Conservation (phyloP, 2,113 vertebrate species). For the Pelecanus crispus region DNA sequence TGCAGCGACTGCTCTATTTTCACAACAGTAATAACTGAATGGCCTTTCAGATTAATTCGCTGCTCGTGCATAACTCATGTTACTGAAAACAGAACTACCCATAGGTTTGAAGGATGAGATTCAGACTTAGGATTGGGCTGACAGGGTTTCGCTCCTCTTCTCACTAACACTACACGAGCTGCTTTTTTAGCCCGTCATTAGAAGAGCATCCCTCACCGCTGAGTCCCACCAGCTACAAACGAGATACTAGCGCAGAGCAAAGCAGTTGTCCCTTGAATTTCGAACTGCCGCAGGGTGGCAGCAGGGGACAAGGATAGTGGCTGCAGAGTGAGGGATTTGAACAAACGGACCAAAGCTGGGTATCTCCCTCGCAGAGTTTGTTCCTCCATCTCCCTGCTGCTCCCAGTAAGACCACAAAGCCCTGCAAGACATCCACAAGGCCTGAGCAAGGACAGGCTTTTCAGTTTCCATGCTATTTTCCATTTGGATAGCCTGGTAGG, state of each 20-base stretch:
- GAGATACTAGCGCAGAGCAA: neutral
- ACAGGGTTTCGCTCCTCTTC: neutral
- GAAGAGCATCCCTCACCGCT: neutral
- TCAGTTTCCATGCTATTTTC: neutral
- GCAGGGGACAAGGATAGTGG: neutral
- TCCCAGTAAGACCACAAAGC: neutral
- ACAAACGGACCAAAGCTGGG: fast-evolving
- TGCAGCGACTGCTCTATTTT: neutral
- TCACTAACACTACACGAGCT: neutral
- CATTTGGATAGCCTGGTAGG: neutral
- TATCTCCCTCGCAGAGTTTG: fast-evolving
- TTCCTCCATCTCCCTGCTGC: neutral
- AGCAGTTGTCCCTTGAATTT: neutral
- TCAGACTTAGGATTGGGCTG: neutral
- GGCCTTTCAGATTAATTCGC: neutral
- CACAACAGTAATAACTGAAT: neutral
- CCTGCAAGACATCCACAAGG: neutral
- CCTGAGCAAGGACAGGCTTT: neutral
- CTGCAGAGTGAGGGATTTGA: neutral
- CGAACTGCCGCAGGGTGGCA: neutral
- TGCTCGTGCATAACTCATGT: neutral
- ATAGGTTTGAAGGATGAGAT: neutral
- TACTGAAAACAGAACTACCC: neutral
- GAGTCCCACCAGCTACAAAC: neutral
- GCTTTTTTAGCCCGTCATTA: neutral